Percentiles rank a stretch among this genome's conserved stretches.
These are phyloP conservation scores for Hypsopygia costalis DNA, from an alignment of 2,888 invertebrate genomes.

Conservation along the genomic window DNA sequence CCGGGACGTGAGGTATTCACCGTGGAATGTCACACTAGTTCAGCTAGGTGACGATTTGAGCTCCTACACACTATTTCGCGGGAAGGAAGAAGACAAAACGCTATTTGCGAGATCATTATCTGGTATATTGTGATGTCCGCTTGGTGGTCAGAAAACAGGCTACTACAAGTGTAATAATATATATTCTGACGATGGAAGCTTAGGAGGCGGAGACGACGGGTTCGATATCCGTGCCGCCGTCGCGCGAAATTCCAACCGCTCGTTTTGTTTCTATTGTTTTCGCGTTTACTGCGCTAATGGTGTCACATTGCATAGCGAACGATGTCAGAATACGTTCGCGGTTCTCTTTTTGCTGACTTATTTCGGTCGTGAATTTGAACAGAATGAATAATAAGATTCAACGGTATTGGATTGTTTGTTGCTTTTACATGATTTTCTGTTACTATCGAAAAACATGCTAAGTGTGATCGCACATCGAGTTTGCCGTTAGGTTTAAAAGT, in stretches of 20 bases:
- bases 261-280: conserved; percentile 59
- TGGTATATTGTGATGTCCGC: too few relatives aligned
- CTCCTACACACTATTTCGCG: conserved; percentile 4
- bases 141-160: too few relatives aligned
- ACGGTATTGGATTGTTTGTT: not conserved
- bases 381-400: conserved; percentile 14
- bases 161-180: too few relatives aligned
- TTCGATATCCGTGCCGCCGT: conserved; percentile 24
- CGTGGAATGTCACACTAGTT: conserved; percentile 32
- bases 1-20: conserved; percentile 26
- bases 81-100: not conserved
- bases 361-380: conserved; percentile 46
- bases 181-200: not conserved
- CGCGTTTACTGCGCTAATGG: conserved; percentile 59
- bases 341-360: conserved; percentile 47
- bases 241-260: conserved; percentile 59
- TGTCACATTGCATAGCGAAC: conserved; percentile 70
- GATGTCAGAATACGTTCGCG: conserved; percentile 47
- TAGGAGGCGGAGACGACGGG: conserved; percentile 31
- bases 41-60: conserved; percentile 13
- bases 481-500: too few relatives aligned
- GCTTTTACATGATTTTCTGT: too few relatives aligned
- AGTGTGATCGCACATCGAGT: too few relatives aligned
- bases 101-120: not conserved
- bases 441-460: too few relatives aligned